Percentiles rank a stretch among this genome's conserved stretches.
These are phyloP conservation scores for Drosophila setosimentum DNA, from an alignment of 2,888 invertebrate genomes.

Conservation along the genomic window DNA sequence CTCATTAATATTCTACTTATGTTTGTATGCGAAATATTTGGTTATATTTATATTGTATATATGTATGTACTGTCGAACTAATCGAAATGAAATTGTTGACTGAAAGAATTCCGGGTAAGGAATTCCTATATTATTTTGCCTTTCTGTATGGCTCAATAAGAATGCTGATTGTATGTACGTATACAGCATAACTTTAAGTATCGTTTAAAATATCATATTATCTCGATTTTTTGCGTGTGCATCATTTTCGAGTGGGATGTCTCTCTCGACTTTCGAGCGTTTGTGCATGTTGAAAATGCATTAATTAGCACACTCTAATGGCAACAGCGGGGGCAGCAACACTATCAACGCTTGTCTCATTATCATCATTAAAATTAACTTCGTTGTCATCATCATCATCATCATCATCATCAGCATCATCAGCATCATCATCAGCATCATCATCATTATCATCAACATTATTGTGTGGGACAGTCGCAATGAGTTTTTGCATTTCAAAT, in stretches of 20 bases:
- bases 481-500: conserved; percentile 44
- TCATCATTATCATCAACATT: conserved; percentile 22
- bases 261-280: not conserved
- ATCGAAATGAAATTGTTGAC: not conserved
- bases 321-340: not conserved
- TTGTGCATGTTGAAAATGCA: conserved; percentile 45
- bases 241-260: not conserved
- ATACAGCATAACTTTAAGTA: not conserved
- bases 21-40: not conserved
- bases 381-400: not conserved
- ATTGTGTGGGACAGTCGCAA: conserved; percentile 1
- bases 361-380: conserved; percentile 11
- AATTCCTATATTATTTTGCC: not conserved
- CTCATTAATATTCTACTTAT: not conserved
- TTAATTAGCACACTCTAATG: conserved; percentile 29
- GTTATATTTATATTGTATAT: too few species aligned
- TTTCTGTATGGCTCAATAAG: not conserved
- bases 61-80: not conserved
- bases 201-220: not conserved
- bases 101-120: not conserved
- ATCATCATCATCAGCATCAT: conserved; percentile 28
- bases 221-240: not conserved
- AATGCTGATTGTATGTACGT: not conserved
- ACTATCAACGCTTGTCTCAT: conserved; percentile 15
- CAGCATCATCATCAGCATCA: conserved; percentile 5